A percentile compares a stretch with the other conserved stretches of the same genome.
phyloP scores from a whole-genome alignment of 2,888 invertebrate species.

The Fissipunctia ypsillon region DNA sequence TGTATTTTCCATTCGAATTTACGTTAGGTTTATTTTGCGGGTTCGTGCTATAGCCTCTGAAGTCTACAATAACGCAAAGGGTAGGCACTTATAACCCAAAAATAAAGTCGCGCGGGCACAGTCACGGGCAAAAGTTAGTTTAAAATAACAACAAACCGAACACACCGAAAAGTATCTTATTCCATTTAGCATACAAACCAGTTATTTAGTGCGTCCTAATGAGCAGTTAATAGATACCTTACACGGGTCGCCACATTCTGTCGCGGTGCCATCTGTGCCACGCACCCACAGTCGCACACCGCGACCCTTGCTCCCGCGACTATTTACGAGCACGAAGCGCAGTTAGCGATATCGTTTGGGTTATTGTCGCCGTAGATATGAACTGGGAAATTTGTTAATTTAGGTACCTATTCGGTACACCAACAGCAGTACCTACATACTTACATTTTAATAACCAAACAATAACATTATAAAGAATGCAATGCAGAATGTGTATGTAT shows the following conservation, averaged over 20 bases:
- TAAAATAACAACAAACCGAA: constrained; percentile 18
- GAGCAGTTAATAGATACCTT: constrained; percentile 61
- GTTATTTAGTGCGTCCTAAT: constrained; percentile 60
- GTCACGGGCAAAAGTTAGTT: neutral
- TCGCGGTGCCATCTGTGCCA: constrained; percentile 47
- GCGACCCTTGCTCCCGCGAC: constrained; percentile 21
- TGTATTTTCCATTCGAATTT: neutral
- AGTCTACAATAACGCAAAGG: neutral
- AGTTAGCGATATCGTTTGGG: constrained; percentile 35
- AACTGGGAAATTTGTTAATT: neutral
- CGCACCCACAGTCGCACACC: constrained; percentile 1
- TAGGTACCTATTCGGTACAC: too few species aligned
- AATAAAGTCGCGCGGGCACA: neutral
- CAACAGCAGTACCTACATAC: too few species aligned
- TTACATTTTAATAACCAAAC: too few species aligned
- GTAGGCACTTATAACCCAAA: neutral
- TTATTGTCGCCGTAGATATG: constrained; percentile 7
- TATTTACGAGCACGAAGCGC: constrained; percentile 47
- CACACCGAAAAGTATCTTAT: constrained; percentile 37
- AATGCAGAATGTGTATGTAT: too few species aligned
- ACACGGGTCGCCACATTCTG: constrained; percentile 14
- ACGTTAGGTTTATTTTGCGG: neutral
- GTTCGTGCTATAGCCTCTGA: neutral
- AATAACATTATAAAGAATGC: too few species aligned
- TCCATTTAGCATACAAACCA: constrained; percentile 26